Evolutionary conservation across 2,113 vertebrate genomes (phyloP), one percentile per base, ranked within the genome.

Genomic region (Peromyscus maniculatus): DNA sequence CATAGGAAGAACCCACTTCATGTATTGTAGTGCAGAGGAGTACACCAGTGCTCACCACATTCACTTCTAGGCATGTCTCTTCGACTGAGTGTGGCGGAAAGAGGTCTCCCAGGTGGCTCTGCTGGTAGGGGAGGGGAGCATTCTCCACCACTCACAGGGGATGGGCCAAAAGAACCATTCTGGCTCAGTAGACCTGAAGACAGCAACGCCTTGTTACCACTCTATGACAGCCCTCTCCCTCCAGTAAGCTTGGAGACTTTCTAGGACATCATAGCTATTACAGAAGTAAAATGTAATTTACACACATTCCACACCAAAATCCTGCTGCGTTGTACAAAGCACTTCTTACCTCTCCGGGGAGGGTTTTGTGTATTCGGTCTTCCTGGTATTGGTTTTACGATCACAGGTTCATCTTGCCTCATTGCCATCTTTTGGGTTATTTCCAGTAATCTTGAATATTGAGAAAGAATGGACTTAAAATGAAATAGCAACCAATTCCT

Each of bases 121-220:
- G 99, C 99, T 98, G 99, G 99, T 96, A 98, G 97, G 0, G 99
- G 99, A 9, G 99, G 99, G 64, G 99, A 99, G 0, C 99, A 99
- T n/a, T 99, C 99, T 3, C 99, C 99, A 67, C 99, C 99, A n/a
- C 99, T 99, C 96, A 99, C 99, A 9, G 99, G 99, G n/a, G 99
- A 99, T 5, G 99, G 99, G 78, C 99, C 99, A 2, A 99, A 99
- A 24, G 99, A 99, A 89, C 99, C 99, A 72, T 99, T 99, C 96
- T 98, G 99, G 96, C 98, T 99, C 87, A 98, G 92, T 17, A 98
- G 98, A 91, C 98, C 99, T 99, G 98, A 79, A 33, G 43, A 98
- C 74, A 91, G 97, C 97, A 96, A 17, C 0, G 5, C 13, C 9
- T 8, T 0, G 22, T 59, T 13, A 96, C 21, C 77, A 52, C 71